Percentiles rank a stretch among this genome's conserved stretches.
Evolutionary conservation across 2,888 invertebrate species (phyloP).

Genomic region (Nemotelus pantherinus): DNA sequence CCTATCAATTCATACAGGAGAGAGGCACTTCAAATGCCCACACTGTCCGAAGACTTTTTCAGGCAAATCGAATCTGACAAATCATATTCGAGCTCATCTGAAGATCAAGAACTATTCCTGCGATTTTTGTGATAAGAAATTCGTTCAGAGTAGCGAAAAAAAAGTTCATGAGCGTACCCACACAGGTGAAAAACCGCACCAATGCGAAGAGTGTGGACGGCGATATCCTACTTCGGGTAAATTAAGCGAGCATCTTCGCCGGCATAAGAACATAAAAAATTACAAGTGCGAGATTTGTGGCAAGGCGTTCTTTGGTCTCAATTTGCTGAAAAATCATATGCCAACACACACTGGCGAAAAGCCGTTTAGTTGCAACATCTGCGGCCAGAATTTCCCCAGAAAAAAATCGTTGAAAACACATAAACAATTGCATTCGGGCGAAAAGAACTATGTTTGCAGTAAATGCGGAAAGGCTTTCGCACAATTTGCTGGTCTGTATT

Average conservation of each 20-base stretch:
- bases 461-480: constrained; percentile 60
- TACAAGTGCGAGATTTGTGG: constrained; percentile 57
- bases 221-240: constrained; percentile 58
- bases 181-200: constrained; percentile 57
- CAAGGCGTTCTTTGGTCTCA: constrained; percentile 58
- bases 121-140: constrained; percentile 55
- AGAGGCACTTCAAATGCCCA: constrained; percentile 29
- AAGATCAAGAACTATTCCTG: constrained; percentile 40
- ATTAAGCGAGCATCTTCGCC: constrained; percentile 57
- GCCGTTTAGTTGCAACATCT: constrained; percentile 53
- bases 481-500: constrained; percentile 61
- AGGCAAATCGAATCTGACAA: constrained; percentile 35
- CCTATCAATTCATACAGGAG: constrained; percentile 19
- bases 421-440: constrained; percentile 57
- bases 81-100: constrained; percentile 37
- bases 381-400: constrained; percentile 58
- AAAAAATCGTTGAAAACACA: constrained; percentile 60
- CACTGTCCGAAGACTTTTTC: constrained; percentile 43
- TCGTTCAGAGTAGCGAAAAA: constrained; percentile 56
- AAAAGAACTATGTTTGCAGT: constrained; percentile 60
- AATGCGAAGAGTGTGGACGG: constrained; percentile 59
- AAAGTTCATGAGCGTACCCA: constrained; percentile 57
- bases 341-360: constrained; percentile 60
- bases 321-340: constrained; percentile 58
- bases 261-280: constrained; percentile 59